Evolutionary conservation across 2,797 vertebrate species (phyloP).

Genomic region (Aratinga solstitialis): DNA sequence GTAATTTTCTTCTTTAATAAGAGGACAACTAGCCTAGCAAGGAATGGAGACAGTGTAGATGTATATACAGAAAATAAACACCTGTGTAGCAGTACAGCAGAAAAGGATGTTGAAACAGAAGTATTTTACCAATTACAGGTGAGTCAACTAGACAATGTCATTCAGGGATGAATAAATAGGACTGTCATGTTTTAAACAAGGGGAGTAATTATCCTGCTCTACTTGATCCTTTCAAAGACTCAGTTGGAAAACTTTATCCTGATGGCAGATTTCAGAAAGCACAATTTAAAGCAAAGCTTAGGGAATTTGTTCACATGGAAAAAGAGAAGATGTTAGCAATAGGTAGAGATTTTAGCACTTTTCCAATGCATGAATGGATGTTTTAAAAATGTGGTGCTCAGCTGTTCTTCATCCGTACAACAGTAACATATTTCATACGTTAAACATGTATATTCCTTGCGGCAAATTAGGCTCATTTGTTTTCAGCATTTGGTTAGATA

Average conservation of each 20-base stretch:
- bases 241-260: background rate
- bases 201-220: background rate
- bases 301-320: background rate
- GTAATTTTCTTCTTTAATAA: background rate
- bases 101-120: background rate
- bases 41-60: background rate
- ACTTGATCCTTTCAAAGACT: background rate
- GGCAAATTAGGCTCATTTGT: background rate
- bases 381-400: background rate
- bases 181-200: background rate
- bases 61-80: background rate
- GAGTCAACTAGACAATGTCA: background rate
- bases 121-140: background rate
- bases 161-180: background rate
- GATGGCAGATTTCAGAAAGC: background rate
- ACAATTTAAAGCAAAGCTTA: background rate
- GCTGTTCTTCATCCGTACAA: background rate
- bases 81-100: background rate
- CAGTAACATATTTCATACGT: background rate
- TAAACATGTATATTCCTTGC: background rate
- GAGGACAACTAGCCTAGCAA: background rate
- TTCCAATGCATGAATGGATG: background rate
- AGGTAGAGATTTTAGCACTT: background rate
- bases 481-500: background rate
- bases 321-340: background rate